Evolutionary conservation across 2,113 vertebrate species (phyloP).

Genomic region (Sigmodon hispidus): DNA sequence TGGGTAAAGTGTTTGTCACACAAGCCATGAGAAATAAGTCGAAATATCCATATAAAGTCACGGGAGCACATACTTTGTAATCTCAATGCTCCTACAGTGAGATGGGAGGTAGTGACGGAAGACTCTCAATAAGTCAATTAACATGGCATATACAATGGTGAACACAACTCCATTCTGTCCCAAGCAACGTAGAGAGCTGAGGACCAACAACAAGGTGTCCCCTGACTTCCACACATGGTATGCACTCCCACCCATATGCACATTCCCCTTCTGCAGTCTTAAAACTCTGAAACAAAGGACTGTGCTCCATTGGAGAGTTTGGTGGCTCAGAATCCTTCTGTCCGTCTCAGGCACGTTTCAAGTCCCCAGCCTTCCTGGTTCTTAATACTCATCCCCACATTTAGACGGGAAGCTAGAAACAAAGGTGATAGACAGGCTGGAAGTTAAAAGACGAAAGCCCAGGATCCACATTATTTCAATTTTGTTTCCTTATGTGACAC

Average conservation of each 20-base stretch:
- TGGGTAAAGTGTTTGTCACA: background rate
- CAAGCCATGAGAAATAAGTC: background rate
- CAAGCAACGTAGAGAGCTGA: background rate
- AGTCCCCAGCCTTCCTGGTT: background rate
- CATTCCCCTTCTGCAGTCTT: background rate
- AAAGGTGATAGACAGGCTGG: background rate
- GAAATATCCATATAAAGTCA: background rate
- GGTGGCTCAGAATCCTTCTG: background rate
- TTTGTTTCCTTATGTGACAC: background rate
- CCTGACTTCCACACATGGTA: background rate
- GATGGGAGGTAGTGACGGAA: background rate
- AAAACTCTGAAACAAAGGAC: accelerated
- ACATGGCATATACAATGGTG: too few species aligned
- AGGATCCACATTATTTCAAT: background rate
- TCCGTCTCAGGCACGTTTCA: accelerated
- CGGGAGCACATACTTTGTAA: background rate
- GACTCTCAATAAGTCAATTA: background rate
- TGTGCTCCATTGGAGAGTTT: accelerated
- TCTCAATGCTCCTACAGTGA: background rate
- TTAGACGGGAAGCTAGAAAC: background rate
- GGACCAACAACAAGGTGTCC: background rate
- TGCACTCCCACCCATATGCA: too few species aligned
- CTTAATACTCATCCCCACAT: background rate
- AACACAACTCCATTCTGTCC: background rate
- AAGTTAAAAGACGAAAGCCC: background rate